Evolutionary conservation across 2,797 vertebrate genomes (phyloP).

Genomic region (Enteromius mattozi): DNA sequence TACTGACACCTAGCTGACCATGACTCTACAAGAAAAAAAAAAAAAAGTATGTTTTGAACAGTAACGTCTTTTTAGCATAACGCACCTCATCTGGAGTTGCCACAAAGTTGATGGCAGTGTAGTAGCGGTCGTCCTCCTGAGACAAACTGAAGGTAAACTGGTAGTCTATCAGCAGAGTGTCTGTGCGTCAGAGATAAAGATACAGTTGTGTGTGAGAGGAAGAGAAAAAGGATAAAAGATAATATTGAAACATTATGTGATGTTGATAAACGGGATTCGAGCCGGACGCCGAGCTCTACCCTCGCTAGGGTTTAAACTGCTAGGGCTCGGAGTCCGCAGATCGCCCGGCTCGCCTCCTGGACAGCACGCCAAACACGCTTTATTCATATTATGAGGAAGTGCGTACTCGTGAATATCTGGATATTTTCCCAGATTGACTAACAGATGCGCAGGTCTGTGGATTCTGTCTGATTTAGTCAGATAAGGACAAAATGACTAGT

Average conservation of each 20-base stretch:
- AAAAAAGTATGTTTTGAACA: not conserved
- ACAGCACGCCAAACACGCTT: no score
- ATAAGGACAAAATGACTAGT: conserved; percentile 21
- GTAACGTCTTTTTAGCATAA: not conserved
- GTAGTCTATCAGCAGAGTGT: conserved; percentile 98
- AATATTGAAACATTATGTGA: not conserved
- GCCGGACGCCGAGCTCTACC: no score
- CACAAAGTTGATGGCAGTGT: conserved; percentile 98
- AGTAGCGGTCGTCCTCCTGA: conserved; percentile 97
- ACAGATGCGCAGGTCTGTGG: not conserved
- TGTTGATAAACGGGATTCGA: no score
- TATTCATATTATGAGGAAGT: no score
- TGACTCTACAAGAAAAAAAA: not conserved
- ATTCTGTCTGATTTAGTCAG: not conserved
- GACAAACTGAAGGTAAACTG: conserved; percentile 99
- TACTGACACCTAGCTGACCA: not conserved
- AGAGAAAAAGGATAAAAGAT: not conserved
- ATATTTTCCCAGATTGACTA: conserved; percentile 15
- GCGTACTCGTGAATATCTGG: not conserved
- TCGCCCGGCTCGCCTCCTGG: no score
- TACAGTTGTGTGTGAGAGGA: not conserved
- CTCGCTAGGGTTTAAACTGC: no score
- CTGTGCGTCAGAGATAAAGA: conserved; percentile 69
- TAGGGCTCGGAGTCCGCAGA: no score
- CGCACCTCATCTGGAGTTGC: conserved; percentile 96